Evolutionary conservation across 2,113 vertebrate species (phyloP), one percentile per base, ranked within the genome.

Genomic region (Albula glossodonta): DNA sequence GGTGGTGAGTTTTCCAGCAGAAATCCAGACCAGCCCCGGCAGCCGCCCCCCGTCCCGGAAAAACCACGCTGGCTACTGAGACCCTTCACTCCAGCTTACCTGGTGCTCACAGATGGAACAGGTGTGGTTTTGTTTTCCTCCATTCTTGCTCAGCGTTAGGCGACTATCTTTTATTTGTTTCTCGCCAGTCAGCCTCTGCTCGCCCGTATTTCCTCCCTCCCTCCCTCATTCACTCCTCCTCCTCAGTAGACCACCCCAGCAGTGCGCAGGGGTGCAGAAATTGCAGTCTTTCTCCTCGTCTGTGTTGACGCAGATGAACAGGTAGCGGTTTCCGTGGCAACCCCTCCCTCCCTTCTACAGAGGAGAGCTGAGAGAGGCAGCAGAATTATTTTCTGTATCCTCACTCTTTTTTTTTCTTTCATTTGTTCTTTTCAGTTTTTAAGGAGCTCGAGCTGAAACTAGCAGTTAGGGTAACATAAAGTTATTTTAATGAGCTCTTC

Each of bases 321-420:
- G 88, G 89, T 90, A 91, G 85, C 87, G n/a, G 88, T 91, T 91
- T 84, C 89, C 89, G 89, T 90, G 89, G 87, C 63, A 85, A 89
- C 86, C 88, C 83, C 88, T 87, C 90, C 86, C 84, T 78, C 48
- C 56, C 82, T 86, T 74, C 85, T 56, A 66, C 84, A 86, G 83
- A 86, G 82, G 84, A 86, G 81, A 77, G 88, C 84, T 41, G 51
- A 88, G 84, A 91, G 49, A 53, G 83, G 22, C 17, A 66, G 78
- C 86, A 84, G 83, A 77, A n/a, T 51, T 77, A 85, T 81, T 52
- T 83, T 11, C 15, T 84, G 13, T 51, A 41, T 41, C 31, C 31
- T 1, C 31, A 41, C 22, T 25, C 81, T 78, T 83, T 80, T 41
- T 81, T 80, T 81, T 80, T 51, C 60, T 60, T 78, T 82, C 31